Conservation (phyloP, 2,113 vertebrate species). For the Lutjanus erythropterus region DNA sequence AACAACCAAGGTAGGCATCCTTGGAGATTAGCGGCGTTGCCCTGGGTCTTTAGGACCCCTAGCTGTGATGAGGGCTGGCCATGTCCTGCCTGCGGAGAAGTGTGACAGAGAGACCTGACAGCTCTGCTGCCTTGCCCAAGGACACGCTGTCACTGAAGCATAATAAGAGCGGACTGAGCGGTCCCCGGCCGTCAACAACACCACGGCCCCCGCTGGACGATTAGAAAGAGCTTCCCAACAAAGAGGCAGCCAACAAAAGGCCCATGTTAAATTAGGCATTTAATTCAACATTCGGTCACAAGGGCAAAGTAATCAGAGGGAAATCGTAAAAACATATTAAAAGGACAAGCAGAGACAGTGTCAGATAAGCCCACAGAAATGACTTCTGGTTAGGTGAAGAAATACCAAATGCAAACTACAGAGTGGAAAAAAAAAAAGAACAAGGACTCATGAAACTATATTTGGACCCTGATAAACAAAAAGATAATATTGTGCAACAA, state of each 20-base stretch:
- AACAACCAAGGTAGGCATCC: conserved; percentile 83
- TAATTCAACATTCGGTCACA: conserved; percentile 82
- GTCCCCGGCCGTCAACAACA: conserved; percentile 72
- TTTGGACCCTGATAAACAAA: not conserved
- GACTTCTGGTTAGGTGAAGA: conserved; percentile 12
- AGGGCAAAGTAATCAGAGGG: conserved; percentile 82
- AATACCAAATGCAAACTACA: not conserved
- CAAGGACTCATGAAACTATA: not conserved
- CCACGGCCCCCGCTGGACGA: conserved; percentile 69
- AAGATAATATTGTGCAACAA: not conserved
- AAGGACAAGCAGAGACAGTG: conserved; percentile 31
- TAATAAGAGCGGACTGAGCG: conserved; percentile 75
- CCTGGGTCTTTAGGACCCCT: conserved; percentile 80
- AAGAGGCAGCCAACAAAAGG: conserved; percentile 78
- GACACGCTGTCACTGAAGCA: conserved; percentile 79
- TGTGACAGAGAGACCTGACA: conserved; percentile 86
- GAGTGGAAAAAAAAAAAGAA: not conserved
- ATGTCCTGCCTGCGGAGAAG: conserved; percentile 80
- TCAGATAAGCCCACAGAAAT: conserved; percentile 29
- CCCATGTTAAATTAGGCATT: conserved; percentile 87
- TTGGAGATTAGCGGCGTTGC: conserved; percentile 60
- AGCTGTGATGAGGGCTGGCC: conserved; percentile 75
- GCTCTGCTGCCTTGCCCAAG: conserved; percentile 82
- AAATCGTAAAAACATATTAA: conserved; percentile 66
- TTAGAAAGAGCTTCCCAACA: conserved; percentile 77